phyloP scores from a whole-genome alignment of 1,140 invertebrate species.

The Anoplophora glabripennis region DNA sequence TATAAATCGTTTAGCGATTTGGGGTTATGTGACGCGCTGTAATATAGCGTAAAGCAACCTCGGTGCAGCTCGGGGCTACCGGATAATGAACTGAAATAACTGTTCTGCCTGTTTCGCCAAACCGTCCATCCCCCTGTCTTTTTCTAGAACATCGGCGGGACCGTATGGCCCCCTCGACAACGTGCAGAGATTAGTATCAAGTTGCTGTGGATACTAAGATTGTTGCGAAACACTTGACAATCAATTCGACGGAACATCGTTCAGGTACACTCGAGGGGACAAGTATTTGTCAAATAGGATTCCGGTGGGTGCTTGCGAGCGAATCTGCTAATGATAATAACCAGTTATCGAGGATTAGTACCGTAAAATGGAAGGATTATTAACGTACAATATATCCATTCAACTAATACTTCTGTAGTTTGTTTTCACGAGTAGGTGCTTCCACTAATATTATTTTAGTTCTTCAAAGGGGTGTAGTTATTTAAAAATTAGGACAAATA shows the following conservation, averaged over 20 bases:
- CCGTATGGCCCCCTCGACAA: neutral
- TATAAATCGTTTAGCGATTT: slow-evolving; percentile 41
- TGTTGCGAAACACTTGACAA: slow-evolving; percentile 35
- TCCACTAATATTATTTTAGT: too few relatives aligned
- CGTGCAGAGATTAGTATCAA: neutral
- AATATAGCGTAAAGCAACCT: slow-evolving; percentile 37
- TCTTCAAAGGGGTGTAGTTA: too few relatives aligned
- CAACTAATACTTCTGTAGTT: too few relatives aligned
- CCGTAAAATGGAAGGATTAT: too few relatives aligned
- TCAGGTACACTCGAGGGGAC: slow-evolving; percentile 21
- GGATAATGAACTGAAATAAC: slow-evolving; percentile 37
- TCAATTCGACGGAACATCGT: slow-evolving; percentile 31
- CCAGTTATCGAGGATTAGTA: too few relatives aligned
- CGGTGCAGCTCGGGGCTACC: slow-evolving; percentile 29
- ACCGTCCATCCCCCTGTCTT: slow-evolving; percentile 8
- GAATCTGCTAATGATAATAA: too few relatives aligned
- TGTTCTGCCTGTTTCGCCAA: slow-evolving; percentile 18
- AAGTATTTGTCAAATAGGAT: too few relatives aligned
- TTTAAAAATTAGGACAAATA: too few relatives aligned
- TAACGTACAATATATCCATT: too few relatives aligned
- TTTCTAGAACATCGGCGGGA: neutral
- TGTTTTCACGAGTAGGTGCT: too few relatives aligned
- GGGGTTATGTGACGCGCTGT: slow-evolving; percentile 34
- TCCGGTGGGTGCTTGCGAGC: too few relatives aligned
- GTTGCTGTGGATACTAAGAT: slow-evolving; percentile 17